phyloP scores from a whole-genome alignment of 2,888 invertebrate genomes.

The Synergus gifuensis region DNA sequence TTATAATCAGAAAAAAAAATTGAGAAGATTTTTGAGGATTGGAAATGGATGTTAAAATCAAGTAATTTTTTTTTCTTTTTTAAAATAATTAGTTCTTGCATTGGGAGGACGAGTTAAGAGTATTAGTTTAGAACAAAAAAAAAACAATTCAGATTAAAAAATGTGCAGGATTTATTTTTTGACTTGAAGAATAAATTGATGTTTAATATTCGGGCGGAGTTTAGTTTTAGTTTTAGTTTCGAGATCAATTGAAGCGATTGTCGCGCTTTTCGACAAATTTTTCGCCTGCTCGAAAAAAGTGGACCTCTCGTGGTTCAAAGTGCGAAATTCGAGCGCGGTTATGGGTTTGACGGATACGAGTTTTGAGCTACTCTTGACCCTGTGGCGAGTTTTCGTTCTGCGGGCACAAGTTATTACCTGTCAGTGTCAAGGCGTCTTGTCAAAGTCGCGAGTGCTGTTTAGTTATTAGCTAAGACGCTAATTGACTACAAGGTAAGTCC shows the following conservation, averaged over 20 bases:
- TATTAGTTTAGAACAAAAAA: background rate
- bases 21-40: too few species aligned
- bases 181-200: background rate
- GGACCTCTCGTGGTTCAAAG: background rate
- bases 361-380: conserved; percentile 79
- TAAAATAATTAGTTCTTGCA: too few species aligned
- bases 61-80: too few species aligned
- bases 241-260: background rate
- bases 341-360: conserved; percentile 81
- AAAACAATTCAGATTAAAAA: background rate
- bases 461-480: conserved; percentile 4
- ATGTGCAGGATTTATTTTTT: background rate
- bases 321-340: conserved; percentile 59
- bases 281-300: background rate
- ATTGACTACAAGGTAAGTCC: background rate
- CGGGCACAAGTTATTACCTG: conserved; percentile 62
- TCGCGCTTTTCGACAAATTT: background rate
- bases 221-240: background rate
- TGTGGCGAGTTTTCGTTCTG: conserved; percentile 76
- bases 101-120: background rate
- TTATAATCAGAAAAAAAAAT: background rate
- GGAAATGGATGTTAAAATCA: too few species aligned
- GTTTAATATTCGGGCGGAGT: background rate
- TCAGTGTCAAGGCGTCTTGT: conserved; percentile 67
- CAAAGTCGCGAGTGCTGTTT: conserved; percentile 24